Evolutionary conservation across 2,888 invertebrate species (phyloP), one percentile per base, ranked within the genome.

Genomic region (Nephrotoma guestfalica): DNA sequence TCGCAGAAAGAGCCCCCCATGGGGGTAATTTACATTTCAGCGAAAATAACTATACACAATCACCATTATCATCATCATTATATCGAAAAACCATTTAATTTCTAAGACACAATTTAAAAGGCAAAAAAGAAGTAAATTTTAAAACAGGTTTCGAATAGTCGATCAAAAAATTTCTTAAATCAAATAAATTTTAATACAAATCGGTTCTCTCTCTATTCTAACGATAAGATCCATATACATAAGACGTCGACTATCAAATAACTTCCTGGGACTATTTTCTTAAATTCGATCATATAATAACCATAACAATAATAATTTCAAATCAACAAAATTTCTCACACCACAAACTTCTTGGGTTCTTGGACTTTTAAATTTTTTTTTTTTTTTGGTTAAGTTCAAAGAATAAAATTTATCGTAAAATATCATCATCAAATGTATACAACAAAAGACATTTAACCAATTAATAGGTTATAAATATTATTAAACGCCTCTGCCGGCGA

Each of bases 391-490:
- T 71, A 30, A 71, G 71, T 71, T 71, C 71, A 71, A 71, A 71
- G 71, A 71, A 71, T 71, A 71, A 71, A 30, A 71, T 71, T 71
- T 71, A 71, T 71, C 71, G 71, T 71, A 71, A 71, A 71, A 71
- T 71, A 71, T 71, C 71, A 71, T 71, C 71, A 71, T 71, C 71
- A 71, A 71, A 71, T 71, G 71, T 30, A 71, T 71, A 71, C 84
- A 84, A 84, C 84, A 41, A 41, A 41, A 84, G 84, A 84, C 84
- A 84, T 84, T 84, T 71, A 71, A 84, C 41, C 84, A 84, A 84
- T 84, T 84, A 84, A 84, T 84, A 84, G 84, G 84, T 84, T 42
- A 84, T 84, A 84, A 84, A 84, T 84, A 84, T 84, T 84, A 42
- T 84, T 84, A 84, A 84, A 84, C 84, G 84, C 84, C 84, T 84